phyloP scores from a whole-genome alignment of 37 sponge, comb jelly and placozoan species.

The Hormiphora californensis region DNA sequence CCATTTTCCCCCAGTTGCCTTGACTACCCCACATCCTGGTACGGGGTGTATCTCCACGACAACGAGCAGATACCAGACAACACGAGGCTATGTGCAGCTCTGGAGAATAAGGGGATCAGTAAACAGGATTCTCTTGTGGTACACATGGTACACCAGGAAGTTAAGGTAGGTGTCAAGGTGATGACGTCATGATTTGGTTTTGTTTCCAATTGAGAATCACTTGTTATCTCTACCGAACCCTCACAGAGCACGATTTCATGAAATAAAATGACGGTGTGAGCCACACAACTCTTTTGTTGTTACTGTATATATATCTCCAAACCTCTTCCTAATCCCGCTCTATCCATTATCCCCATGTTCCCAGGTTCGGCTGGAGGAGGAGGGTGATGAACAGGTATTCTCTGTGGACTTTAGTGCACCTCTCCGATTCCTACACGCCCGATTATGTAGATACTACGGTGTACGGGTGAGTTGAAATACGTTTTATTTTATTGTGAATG shows the following conservation, averaged over 20 bases:
- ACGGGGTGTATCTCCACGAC: slow-evolving; percentile 83
- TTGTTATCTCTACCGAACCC: too few species aligned
- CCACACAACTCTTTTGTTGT: too few species aligned
- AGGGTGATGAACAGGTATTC: slow-evolving; percentile 21
- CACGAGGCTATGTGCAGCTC: slow-evolving; percentile 68
- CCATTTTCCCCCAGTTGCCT: slow-evolving; percentile 65
- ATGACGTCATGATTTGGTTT: too few species aligned
- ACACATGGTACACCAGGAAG: slow-evolving; percentile 70
- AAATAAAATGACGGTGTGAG: too few species aligned
- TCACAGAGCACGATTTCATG: too few species aligned
- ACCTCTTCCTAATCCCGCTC: too few species aligned
- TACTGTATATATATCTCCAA: too few species aligned
- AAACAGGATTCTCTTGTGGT: slow-evolving; percentile 69
- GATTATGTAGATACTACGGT: slow-evolving; percentile 74
- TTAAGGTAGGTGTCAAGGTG: slow-evolving; percentile 57
- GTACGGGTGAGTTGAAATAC: slow-evolving; percentile 58
- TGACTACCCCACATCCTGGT: slow-evolving; percentile 76
- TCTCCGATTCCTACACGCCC: slow-evolving; percentile 60
- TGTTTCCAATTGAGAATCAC: too few species aligned
- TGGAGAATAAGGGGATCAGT: slow-evolving; percentile 60
- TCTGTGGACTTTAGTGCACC: slow-evolving; percentile 80
- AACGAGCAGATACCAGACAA: slow-evolving; percentile 62
- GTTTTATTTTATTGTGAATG: too few species aligned
- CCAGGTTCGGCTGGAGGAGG: too few species aligned
- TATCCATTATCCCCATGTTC: too few species aligned